Percentiles rank a stretch among this genome's conserved stretches.
phyloP scores from a whole-genome alignment of 2,113 vertebrate species.

The Pituophis catenifer region DNA sequence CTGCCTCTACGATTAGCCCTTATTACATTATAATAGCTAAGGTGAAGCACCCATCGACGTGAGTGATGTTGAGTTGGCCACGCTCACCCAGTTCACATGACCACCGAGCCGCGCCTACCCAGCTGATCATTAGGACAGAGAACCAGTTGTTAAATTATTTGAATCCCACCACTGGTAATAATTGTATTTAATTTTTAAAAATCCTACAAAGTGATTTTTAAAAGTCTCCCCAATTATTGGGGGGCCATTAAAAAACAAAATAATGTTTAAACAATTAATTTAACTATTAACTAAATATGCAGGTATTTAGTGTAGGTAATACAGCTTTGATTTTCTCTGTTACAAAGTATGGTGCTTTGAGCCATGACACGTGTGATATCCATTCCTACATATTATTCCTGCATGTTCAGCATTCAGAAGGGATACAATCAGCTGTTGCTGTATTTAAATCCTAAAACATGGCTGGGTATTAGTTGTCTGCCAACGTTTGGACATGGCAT shows the following conservation, averaged over 20 bases:
- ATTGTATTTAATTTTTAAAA: too few species aligned
- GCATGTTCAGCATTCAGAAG: background rate
- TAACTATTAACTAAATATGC: background rate
- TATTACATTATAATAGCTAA: too few species aligned
- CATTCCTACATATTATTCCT: background rate
- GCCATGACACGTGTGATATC: background rate
- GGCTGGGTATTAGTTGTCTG: background rate
- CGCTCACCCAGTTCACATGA: too few species aligned
- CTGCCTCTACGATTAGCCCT: too few species aligned
- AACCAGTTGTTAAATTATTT: too few species aligned
- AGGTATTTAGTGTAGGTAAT: background rate
- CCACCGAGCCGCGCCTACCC: too few species aligned
- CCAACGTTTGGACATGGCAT: background rate
- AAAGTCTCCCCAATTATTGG: background rate
- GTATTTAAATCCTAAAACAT: accelerated
- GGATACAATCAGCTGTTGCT: background rate
- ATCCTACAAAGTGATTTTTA: background rate
- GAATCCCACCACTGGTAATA: too few species aligned
- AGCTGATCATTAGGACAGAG: too few species aligned
- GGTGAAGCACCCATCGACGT: too few species aligned
- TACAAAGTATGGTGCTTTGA: background rate
- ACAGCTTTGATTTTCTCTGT: background rate
- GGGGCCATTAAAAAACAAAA: too few species aligned
- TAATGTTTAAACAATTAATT: background rate
- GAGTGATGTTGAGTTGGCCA: too few species aligned